Base-by-base conservation (phyloP, 2,113 vertebrate genomes). In the Salvelinus fontinalis region DNA sequence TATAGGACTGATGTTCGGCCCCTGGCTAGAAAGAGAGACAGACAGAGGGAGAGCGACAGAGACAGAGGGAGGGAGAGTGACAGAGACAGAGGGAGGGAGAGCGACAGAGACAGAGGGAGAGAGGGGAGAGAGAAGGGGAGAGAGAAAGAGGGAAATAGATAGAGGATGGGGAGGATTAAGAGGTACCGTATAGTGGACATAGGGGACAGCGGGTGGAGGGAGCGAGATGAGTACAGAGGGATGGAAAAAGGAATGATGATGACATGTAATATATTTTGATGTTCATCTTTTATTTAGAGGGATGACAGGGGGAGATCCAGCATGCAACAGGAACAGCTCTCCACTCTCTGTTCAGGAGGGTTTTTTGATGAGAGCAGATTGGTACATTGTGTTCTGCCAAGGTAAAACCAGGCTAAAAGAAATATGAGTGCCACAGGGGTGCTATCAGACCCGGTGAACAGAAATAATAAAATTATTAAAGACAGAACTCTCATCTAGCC, bases 1-100 rank as follows among this genome's bases (percentile, higher is more conserved):
- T 76, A 27, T 39, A 29, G 75, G 71, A n/a, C 71, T 74, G 70
- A 73, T 73, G 75, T 62, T 44, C 16, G 59, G 70, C 34, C 62
- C 65, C 39, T 78, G 66, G 65, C 65, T 24, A 67, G n/a, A 74
- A 60, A 51, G n/a, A 26, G 20, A n/a, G 59, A 76, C 66, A 49
- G 57, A 51, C 72, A 51, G 77, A 76, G 4, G 26, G 34, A 73
- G 70, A 13, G 26, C 26, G 26, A 26, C 26, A 26, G 20, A n/a
- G 59, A 76, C 66, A 49, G 57, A 51, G 70, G 44, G 77, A 76
- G 4, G 26, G 34, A 73, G 70, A 13, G 67, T 27, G 34, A 2
- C 3, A 34, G 57, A 22, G 64, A 24, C 34, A 27, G 57, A 75
- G 31, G 49, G 68, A 80, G 71, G 75, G 39, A 20, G 5, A 70